phyloP scores from a whole-genome alignment of 1,140 invertebrate genomes.

The Procambarus clarkii region DNA sequence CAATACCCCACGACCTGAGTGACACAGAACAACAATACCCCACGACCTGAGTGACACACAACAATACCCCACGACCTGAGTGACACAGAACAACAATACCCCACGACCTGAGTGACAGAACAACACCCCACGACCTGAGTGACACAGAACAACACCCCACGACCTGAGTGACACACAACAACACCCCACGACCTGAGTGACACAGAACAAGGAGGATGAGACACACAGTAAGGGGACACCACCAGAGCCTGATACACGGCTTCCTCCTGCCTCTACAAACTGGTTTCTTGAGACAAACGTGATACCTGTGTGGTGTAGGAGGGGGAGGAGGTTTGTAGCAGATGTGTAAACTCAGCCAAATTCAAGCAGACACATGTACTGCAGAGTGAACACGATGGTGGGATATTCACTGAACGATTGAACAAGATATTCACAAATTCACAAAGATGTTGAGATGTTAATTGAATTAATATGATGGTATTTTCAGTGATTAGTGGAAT shows the following conservation, averaged over 20 bases:
- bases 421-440: no score
- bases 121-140: no score
- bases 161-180: no score
- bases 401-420: no score
- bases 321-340: neutral
- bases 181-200: neutral
- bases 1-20: no score
- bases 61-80: neutral
- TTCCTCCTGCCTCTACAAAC: neutral
- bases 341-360: neutral
- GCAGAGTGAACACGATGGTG: no score
- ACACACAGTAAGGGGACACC: neutral
- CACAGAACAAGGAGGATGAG: neutral
- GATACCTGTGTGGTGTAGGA: neutral
- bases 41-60: neutral
- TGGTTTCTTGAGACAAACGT: neutral
- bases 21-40: neutral
- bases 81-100: neutral
- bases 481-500: no score
- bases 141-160: no score
- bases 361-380: no score
- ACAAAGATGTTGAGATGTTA: no score
- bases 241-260: neutral
- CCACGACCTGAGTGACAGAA: neutral
- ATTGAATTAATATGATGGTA: no score